Percentiles rank a stretch among this genome's conserved stretches.
These are phyloP conservation scores for Drosophila neutralis DNA, from an alignment of 2,888 invertebrate genomes.

Conservation along the genomic window DNA sequence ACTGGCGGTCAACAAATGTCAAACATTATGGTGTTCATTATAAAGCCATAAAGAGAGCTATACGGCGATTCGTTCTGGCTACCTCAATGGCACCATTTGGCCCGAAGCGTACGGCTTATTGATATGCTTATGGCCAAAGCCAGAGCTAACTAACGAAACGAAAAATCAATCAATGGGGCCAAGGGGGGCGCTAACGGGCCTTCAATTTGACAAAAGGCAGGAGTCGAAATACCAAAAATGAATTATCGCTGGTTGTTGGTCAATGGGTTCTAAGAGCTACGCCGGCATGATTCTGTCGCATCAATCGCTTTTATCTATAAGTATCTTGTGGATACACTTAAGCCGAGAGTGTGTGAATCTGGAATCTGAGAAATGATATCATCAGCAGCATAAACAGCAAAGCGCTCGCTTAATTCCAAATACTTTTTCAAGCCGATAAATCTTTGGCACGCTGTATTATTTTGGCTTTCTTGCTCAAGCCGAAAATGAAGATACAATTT, in stretches of 20 bases:
- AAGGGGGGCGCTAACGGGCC: conserved; percentile 66
- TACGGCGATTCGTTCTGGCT: conserved; percentile 7
- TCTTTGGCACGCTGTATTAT: conserved; percentile 57
- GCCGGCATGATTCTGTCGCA: conserved; percentile 16
- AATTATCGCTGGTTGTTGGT: conserved; percentile 32
- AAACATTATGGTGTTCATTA: conserved; percentile 47
- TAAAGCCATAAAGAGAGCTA: conserved; percentile 47
- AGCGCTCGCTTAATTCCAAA: conserved; percentile 56
- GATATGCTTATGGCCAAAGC: conserved; percentile 45
- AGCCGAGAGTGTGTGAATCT: conserved; percentile 27
- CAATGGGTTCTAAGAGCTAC: conserved; percentile 6
- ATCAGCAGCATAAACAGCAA: conserved; percentile 32
- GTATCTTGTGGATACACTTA: conserved; percentile 2
- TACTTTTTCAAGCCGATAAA: conserved; percentile 68
- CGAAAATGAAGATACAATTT: conserved; percentile 55
- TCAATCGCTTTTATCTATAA: conserved; percentile 17
- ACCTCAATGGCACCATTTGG: conserved; percentile 24
- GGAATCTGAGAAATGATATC: conserved; percentile 58
- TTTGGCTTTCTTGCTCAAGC: conserved; percentile 14
- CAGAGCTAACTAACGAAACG: conserved; percentile 37
- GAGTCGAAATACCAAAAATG: conserved; percentile 40
- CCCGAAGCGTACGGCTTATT: conserved; percentile 43
- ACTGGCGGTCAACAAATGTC: conserved; percentile 36
- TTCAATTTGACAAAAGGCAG: conserved; percentile 51
- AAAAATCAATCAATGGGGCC: conserved; percentile 61